Percentiles rank a stretch among this genome's conserved stretches.
phyloP scores from a whole-genome alignment of 2,797 vertebrate species.

The Paramormyrops hopkinsi region DNA sequence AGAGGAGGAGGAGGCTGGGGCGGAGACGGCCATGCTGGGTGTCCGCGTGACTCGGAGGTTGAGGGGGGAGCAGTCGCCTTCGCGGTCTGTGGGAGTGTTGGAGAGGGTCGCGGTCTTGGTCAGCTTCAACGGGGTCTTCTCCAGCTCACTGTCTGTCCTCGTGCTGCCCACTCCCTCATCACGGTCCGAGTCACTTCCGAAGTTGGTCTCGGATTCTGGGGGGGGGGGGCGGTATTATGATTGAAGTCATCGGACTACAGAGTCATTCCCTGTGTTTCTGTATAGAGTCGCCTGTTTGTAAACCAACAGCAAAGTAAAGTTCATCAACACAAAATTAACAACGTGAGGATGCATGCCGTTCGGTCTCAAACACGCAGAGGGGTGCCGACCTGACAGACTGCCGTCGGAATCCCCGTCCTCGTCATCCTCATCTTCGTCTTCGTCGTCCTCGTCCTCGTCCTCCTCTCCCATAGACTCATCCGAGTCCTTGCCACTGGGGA shows the following conservation, averaged over 20 bases:
- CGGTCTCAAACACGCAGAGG: neutral
- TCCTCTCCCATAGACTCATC: slow-evolving; percentile 94
- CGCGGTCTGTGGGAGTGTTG: slow-evolving; percentile 70
- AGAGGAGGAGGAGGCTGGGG: slow-evolving; percentile 80
- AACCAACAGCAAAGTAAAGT: neutral
- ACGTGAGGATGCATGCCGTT: neutral
- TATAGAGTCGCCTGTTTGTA: neutral
- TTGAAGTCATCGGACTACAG: neutral
- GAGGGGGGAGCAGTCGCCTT: slow-evolving; percentile 72
- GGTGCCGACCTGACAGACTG: slow-evolving; percentile 83
- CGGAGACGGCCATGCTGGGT: slow-evolving; percentile 63
- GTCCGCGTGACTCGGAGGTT: slow-evolving; percentile 87
- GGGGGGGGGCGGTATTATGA: slow-evolving; percentile 9
- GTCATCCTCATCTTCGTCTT: slow-evolving; percentile 81
- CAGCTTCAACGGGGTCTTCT: slow-evolving; percentile 74
- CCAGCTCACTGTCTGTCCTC: slow-evolving; percentile 78
- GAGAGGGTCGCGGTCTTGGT: slow-evolving; percentile 78
- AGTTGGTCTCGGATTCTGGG: slow-evolving; percentile 94
- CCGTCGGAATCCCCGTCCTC: slow-evolving; percentile 85
- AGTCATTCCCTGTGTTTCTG: neutral
- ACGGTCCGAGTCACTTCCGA: slow-evolving; percentile 84
- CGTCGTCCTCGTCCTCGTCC: slow-evolving; percentile 87
- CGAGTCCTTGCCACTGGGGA: slow-evolving; percentile 91
- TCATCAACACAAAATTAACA: neutral
- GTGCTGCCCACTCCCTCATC: slow-evolving; percentile 79